phyloP scores from a whole-genome alignment of 2,113 vertebrate species.

The Clarias macrocephalus region DNA sequence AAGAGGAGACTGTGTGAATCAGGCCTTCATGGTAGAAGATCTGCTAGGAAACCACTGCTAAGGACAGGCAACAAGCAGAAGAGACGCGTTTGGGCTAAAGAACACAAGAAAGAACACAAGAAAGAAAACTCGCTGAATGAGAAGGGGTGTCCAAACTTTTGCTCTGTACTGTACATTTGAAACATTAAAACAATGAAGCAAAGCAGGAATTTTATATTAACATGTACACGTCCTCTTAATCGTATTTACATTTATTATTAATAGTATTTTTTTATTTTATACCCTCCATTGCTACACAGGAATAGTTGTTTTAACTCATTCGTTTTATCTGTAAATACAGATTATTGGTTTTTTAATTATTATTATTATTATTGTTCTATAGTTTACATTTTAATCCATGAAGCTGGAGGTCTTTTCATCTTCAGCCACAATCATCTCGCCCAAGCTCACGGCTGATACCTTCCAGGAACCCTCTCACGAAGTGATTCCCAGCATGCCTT shows the following conservation, averaged over 20 bases:
- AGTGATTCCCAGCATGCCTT: constrained; percentile 29
- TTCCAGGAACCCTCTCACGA: constrained; percentile 7
- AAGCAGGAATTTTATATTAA: neutral
- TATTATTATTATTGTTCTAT: neutral
- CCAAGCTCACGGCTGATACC: neutral
- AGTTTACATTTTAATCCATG: neutral
- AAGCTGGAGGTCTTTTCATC: neutral
- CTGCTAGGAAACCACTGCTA: too few relatives aligned
- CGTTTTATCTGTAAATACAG: neutral
- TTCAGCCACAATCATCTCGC: neutral
- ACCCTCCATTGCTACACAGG: neutral
- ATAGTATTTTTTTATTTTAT: neutral
- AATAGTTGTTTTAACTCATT: neutral
- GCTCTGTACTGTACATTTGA: too few relatives aligned
- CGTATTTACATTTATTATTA: neutral
- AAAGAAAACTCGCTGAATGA: too few relatives aligned
- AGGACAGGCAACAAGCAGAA: too few relatives aligned
- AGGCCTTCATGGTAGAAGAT: too few relatives aligned
- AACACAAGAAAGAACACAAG: too few relatives aligned
- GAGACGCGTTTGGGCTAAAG: too few relatives aligned
- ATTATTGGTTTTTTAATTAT: neutral
- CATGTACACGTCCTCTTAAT: neutral
- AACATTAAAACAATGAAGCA: neutral
- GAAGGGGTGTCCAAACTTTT: too few relatives aligned
- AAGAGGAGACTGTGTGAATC: too few relatives aligned